Conservation (phyloP, 2,888 invertebrate genomes). For the Diarsia rubi region DNA sequence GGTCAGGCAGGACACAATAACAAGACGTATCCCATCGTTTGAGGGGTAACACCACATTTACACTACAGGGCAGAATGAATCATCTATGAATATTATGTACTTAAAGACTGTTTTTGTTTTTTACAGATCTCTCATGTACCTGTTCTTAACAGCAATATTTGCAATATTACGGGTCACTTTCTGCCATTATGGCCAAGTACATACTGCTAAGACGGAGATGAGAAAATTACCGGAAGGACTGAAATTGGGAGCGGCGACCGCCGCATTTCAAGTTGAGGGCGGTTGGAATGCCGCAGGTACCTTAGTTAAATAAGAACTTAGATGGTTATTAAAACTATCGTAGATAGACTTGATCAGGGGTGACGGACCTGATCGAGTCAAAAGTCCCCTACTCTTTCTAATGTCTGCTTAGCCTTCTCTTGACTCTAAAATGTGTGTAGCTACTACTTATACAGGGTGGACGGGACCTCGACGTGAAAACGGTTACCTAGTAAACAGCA, state of each 20-base stretch:
- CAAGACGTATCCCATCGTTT: too few species aligned
- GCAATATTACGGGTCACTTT: constrained; percentile 10
- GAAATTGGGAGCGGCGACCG: constrained; percentile 78
- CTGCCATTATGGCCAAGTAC: background rate
- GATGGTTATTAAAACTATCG: background rate
- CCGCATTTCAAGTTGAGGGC: constrained; percentile 81
- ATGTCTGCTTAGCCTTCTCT: background rate
- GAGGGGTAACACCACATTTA: too few species aligned
- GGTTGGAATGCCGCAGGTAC: constrained; percentile 76
- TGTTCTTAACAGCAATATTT: constrained; percentile 12
- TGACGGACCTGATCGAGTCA: background rate
- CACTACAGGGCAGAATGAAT: too few species aligned
- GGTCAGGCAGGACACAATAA: too few species aligned
- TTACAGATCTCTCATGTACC: constrained; percentile 12
- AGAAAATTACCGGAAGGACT: constrained; percentile 75
- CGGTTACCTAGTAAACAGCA: too few species aligned
- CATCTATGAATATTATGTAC: too few species aligned
- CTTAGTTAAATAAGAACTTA: background rate
- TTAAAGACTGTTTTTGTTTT: background rate
- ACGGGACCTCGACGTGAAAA: too few species aligned
- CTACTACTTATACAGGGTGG: too few species aligned
- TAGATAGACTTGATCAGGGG: background rate
- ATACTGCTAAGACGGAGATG: constrained; percentile 41
- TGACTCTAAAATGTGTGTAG: too few species aligned
- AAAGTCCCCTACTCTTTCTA: background rate